These are phyloP conservation scores for Gallinago paraguaiae DNA, from an alignment of 2,113 vertebrate genomes.

Conservation along the genomic window DNA sequence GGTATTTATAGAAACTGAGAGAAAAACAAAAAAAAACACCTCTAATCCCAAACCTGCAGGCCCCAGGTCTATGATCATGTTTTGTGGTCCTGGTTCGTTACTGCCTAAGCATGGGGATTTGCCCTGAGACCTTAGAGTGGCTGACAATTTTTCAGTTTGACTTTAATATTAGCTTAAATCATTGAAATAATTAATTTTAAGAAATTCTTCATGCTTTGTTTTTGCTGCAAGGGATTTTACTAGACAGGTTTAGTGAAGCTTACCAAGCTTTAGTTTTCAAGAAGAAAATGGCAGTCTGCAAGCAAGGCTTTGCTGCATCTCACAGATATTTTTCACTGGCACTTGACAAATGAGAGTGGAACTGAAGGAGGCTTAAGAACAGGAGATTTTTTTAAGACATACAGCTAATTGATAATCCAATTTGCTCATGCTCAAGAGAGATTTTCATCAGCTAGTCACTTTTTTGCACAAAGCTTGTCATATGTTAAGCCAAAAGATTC, in stretches of 20 bases:
- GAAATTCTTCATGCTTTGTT: constrained; percentile 17
- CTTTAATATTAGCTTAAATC: constrained; percentile 38
- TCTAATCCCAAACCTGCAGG: not conserved
- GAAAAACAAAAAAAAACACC: not conserved
- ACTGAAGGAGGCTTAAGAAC: constrained; percentile 12
- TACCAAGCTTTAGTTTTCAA: constrained; percentile 6
- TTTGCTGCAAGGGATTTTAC: constrained; percentile 31
- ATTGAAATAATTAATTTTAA: constrained; percentile 47
- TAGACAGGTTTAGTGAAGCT: constrained; percentile 50
- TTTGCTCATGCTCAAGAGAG: constrained; percentile 50
- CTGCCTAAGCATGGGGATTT: not conserved
- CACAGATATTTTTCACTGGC: not conserved
- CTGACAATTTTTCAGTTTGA: constrained; percentile 17
- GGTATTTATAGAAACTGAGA: not conserved
- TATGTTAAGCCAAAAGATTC: constrained; percentile 33
- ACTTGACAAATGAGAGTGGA: constrained; percentile 53
- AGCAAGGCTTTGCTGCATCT: not conserved
- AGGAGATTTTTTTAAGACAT: constrained; percentile 26
- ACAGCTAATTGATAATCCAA: constrained; percentile 60
- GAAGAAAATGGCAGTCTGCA: constrained; percentile 37
- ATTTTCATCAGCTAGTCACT: constrained; percentile 57
- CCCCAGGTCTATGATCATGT: not conserved
- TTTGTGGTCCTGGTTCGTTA: not conserved
- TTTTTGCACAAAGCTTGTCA: constrained; percentile 54
- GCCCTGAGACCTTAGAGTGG: not conserved